phyloP scores from a whole-genome alignment of 2,888 invertebrate genomes.

The Ormyrus labotus region DNA sequence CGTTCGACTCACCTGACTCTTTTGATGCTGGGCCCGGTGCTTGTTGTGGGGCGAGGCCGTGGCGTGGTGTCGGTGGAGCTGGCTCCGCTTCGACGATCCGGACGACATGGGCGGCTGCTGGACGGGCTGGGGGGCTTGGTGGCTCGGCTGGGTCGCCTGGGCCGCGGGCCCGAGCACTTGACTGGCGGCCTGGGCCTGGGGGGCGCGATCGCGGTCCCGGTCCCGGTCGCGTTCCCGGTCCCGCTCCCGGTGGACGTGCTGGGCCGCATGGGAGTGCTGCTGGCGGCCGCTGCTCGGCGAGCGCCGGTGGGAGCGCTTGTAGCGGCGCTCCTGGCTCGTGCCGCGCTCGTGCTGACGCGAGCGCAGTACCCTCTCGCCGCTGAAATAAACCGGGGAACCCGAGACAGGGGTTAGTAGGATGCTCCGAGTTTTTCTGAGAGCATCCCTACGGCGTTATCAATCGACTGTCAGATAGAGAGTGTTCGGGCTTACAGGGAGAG shows the following conservation, averaged over 20 bases:
- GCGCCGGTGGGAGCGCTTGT: conserved; percentile 90
- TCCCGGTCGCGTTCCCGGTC: conserved; percentile 62
- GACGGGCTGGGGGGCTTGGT: background rate
- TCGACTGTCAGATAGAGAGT: too few relatives aligned
- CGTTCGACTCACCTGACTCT: conserved; percentile 73
- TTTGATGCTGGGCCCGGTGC: conserved; percentile 70
- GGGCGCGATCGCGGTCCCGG: conserved; percentile 22
- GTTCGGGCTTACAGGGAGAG: too few relatives aligned
- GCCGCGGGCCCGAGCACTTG: background rate
- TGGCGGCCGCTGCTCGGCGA: conserved; percentile 88
- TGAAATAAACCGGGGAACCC: conserved; percentile 68
- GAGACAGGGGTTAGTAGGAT: too few relatives aligned
- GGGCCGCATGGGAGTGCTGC: conserved; percentile 79
- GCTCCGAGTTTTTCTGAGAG: too few relatives aligned
- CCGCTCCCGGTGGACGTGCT: conserved; percentile 62
- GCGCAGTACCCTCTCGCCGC: conserved; percentile 80
- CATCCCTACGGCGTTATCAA: too few relatives aligned
- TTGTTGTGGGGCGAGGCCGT: conserved; percentile 65
- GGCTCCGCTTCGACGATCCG: conserved; percentile 20
- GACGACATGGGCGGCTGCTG: conserved; percentile 8
- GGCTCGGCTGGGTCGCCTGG: background rate
- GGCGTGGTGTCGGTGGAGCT: conserved; percentile 52
- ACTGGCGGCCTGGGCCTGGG: background rate
- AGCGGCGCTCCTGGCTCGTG: conserved; percentile 87
- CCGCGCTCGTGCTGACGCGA: conserved; percentile 83